Base-by-base conservation (phyloP, 2,797 vertebrate species). In the Syngnathus acus region DNA sequence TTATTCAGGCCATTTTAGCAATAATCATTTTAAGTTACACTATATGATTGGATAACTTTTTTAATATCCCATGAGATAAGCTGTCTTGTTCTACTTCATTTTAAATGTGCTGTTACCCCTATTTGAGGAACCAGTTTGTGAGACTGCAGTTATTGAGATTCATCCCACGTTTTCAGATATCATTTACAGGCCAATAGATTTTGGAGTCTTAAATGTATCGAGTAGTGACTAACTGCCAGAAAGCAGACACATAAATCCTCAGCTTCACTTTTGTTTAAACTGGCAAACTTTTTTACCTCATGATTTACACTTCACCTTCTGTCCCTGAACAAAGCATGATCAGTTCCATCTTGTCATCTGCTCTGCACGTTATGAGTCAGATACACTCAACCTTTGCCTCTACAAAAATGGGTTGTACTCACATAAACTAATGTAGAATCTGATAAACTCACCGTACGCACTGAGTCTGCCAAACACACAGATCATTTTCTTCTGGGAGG, bases 181-280 rank as follows among this genome's bases (percentile, higher is more conserved):
- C 19, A 61, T 61, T 54, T 54, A 26, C 11, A 9, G 21, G 10
- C 21, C 21, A 58, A 58, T 58, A 23, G 16, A 17, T 38, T 37
- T 59, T 38, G 16, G 37, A 39, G 57, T 59, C 16, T 59, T 59
- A 59, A n/a, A 59, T 59, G 37, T 39, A 38, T 59, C 39, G 16
- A 59, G 57, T 26, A 39, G 17, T 39, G 57, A 42, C 19, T 61
- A 40, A 21, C 38, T 42, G 38, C 19, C 59, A 42, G 39, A 42
- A 61, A 61, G 59, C 57, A 59, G 53, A 54, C 21, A 54, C 21
- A 54, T 54, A 54, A 54, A 54, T 54, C 53, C 21, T 54, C 9
- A 1, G 5, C 21, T 23, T 23, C 3, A 23, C 19, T 53, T 53
- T 53, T 53, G 50, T 53, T 53, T 53, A 21, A 23, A 54, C 21